These are phyloP conservation scores for Drosophila koepferae DNA, from an alignment of 2,888 invertebrate species.

Conservation along the genomic window DNA sequence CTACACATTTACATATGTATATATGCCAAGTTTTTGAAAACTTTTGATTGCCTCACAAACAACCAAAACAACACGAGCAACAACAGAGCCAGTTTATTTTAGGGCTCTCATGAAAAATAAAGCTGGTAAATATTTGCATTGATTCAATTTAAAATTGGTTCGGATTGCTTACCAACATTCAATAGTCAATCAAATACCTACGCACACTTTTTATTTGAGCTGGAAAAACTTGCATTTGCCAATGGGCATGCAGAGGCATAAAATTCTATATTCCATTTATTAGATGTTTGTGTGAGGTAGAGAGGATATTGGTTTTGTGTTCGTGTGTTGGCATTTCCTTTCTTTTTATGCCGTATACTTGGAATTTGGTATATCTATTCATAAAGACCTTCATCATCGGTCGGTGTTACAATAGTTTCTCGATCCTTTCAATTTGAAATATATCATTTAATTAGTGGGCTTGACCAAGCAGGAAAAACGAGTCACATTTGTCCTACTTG, in stretches of 20 bases:
- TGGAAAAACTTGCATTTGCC: neutral
- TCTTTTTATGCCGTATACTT: neutral
- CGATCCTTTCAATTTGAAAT: neutral
- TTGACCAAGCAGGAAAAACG: too few relatives aligned
- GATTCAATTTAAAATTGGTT: slow-evolving; percentile 35
- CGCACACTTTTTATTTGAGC: slow-evolving; percentile 2
- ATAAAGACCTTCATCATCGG: too few relatives aligned
- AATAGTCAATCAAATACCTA: slow-evolving; percentile 24
- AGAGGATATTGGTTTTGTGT: neutral
- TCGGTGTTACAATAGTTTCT: neutral
- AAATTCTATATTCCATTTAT: neutral
- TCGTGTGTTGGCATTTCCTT: neutral
- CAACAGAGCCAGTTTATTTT: slow-evolving; percentile 6
- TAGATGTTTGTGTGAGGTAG: neutral
- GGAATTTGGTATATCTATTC: neutral
- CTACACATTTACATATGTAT: neutral
- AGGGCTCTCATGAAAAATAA: slow-evolving; percentile 38
- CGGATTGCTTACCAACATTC: slow-evolving; percentile 13
- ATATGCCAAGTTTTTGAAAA: slow-evolving; percentile 23
- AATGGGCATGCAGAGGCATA: neutral
- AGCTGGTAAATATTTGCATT: slow-evolving; percentile 48
- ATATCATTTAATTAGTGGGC: neutral
- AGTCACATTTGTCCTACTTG: too few relatives aligned
- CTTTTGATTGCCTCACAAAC: slow-evolving; percentile 50
- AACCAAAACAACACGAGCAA: neutral